phyloP scores from a whole-genome alignment of 2,113 vertebrate genomes.

The Polypterus bichir region DNA sequence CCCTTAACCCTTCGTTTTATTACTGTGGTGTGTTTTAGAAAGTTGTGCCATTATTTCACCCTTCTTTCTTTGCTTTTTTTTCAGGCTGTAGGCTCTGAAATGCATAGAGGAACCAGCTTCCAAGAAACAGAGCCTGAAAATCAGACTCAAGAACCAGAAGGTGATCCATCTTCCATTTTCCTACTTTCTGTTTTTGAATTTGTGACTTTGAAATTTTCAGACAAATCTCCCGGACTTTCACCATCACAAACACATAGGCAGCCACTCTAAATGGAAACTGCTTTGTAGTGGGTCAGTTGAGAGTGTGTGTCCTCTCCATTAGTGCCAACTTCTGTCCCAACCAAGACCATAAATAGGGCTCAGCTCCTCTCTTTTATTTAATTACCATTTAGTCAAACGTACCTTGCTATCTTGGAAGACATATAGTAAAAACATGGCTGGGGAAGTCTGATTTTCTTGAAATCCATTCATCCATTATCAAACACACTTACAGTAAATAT shows the following conservation, averaged over 20 bases:
- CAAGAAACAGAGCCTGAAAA: conserved; percentile 27
- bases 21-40: too few relatives aligned
- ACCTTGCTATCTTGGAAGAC: too few relatives aligned
- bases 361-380: too few relatives aligned
- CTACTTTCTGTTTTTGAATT: background rate
- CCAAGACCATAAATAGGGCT: too few relatives aligned
- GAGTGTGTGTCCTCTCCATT: background rate
- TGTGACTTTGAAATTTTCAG: too few relatives aligned
- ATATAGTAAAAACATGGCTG: too few relatives aligned
- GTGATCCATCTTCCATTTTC: conserved; percentile 24
- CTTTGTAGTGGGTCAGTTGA: background rate
- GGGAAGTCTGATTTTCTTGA: too few relatives aligned
- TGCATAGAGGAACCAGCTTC: conserved; percentile 31
- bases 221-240: too few relatives aligned
- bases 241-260: conserved; percentile 7
- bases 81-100: conserved; percentile 39
- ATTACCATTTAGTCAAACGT: too few relatives aligned
- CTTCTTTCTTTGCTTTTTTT: conserved; percentile 4
- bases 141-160: conserved; percentile 18
- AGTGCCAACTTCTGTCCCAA: background rate
- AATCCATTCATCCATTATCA: too few relatives aligned
- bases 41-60: background rate
- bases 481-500: too few relatives aligned
- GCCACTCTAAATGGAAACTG: background rate
- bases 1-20: too few relatives aligned